phyloP scores from a whole-genome alignment of 2,888 invertebrate species.

The Drosophila paramelanica region DNA sequence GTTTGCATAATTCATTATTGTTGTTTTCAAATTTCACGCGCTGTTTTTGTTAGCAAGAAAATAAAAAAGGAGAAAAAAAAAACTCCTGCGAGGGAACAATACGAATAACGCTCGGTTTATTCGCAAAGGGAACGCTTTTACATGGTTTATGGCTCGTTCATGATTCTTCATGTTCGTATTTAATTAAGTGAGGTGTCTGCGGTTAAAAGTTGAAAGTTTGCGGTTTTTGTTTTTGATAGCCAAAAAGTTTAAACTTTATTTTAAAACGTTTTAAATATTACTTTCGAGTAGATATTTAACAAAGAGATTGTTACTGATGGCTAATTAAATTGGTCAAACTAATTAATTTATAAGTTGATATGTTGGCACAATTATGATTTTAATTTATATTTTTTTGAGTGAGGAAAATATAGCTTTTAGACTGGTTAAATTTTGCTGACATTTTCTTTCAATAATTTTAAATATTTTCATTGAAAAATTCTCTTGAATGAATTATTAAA shows the following conservation, averaged over 20 bases:
- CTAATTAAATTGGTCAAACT: background rate
- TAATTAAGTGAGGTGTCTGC: slow-evolving; percentile 10
- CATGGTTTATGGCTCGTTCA: background rate
- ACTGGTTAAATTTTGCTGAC: too few species aligned
- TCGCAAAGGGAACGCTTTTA: background rate
- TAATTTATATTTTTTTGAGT: too few species aligned
- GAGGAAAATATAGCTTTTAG: too few species aligned
- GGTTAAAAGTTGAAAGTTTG: slow-evolving; percentile 18
- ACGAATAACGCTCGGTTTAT: slow-evolving; percentile 15
- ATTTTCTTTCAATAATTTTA: background rate
- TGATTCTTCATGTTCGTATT: slow-evolving; percentile 4
- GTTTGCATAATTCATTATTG: slow-evolving; percentile 52
- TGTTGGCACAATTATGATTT: background rate
- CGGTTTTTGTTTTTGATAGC: slow-evolving; percentile 32
- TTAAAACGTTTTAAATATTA: slow-evolving; percentile 4
- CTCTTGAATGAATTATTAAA: background rate
- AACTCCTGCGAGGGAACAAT: slow-evolving; percentile 12
- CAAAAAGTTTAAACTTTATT: background rate
- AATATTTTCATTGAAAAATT: background rate
- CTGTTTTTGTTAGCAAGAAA: slow-evolving; percentile 2
- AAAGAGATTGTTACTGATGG: background rate
- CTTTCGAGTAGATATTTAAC: background rate
- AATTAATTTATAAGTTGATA: background rate
- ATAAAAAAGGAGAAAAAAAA: background rate
- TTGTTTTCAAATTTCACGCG: slow-evolving; percentile 6